phyloP scores from a whole-genome alignment of 1,140 invertebrate genomes.

The Apis mellifera region Amel_HAv3.1 CM009936.2:6135501-6136000 shows the following conservation, averaged over 20 bases:
- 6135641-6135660: slow-evolving; percentile 3
- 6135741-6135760: not conserved
- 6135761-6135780: too few relatives aligned
- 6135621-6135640: slow-evolving; percentile 33
- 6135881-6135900: too few relatives aligned
- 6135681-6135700: slow-evolving; percentile 30
- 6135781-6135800: too few relatives aligned
- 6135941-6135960: too few relatives aligned
- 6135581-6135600: slow-evolving; percentile 17
- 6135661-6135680: slow-evolving; percentile 1
- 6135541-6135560: slow-evolving; percentile 50
- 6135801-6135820: too few relatives aligned
- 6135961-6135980: not conserved
- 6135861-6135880: too few relatives aligned
- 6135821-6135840: too few relatives aligned
- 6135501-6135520: slow-evolving; percentile 24
- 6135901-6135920: too few relatives aligned
- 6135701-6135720: slow-evolving; percentile 13
- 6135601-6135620: slow-evolving; percentile 5
- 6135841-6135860: too few relatives aligned
- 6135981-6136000: not conserved
- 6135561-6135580: slow-evolving; percentile 56
- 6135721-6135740: slow-evolving; percentile 12
- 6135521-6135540: slow-evolving; percentile 51
- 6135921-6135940: too few relatives aligned